phyloP scores from a whole-genome alignment of 1,140 invertebrate genomes.

The Drosophila biarmipes region DNA sequence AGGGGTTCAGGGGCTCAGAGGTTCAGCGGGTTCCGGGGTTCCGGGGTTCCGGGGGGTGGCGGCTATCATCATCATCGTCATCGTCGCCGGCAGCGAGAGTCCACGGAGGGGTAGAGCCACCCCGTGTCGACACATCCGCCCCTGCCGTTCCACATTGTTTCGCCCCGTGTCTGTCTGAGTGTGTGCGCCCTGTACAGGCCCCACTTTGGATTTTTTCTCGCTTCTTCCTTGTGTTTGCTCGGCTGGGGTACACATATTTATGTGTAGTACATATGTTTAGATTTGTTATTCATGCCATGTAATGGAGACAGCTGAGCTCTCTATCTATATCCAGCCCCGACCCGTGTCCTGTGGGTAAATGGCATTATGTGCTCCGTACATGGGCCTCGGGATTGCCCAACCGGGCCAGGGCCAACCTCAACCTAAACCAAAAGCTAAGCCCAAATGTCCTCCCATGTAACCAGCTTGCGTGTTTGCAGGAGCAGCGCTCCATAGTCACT shows the following conservation, averaged over 20 bases:
- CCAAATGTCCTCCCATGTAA: conserved; percentile 51
- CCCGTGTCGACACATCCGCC: conserved; percentile 36
- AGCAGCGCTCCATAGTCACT: conserved; percentile 11
- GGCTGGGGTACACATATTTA: conserved; percentile 59
- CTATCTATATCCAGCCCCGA: conserved; percentile 12
- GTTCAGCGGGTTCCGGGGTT: conserved; percentile 4
- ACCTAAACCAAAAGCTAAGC: conserved; percentile 1
- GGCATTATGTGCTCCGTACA: conserved; percentile 63
- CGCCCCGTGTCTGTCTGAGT: conserved; percentile 26
- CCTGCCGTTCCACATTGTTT: conserved; percentile 60
- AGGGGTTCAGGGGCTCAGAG: not conserved
- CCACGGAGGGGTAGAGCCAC: conserved; percentile 35
- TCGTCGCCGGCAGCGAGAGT: conserved; percentile 44
- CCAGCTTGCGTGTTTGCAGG: conserved; percentile 7
- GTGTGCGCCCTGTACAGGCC: conserved; percentile 23
- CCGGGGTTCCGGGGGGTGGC: conserved; percentile 15
- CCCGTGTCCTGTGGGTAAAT: conserved; percentile 25
- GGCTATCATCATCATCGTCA: conserved; percentile 67
- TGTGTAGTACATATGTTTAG: conserved; percentile 79
- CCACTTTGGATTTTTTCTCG: conserved; percentile 30
- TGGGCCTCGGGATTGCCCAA: conserved; percentile 39
- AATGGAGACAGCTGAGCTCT: conserved; percentile 50
- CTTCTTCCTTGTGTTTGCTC: conserved; percentile 20
- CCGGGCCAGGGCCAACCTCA: not conserved
- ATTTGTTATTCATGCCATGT: conserved; percentile 74